Conservation (phyloP, 2,888 invertebrate species). For the Yponomeuta malinellus region DNA sequence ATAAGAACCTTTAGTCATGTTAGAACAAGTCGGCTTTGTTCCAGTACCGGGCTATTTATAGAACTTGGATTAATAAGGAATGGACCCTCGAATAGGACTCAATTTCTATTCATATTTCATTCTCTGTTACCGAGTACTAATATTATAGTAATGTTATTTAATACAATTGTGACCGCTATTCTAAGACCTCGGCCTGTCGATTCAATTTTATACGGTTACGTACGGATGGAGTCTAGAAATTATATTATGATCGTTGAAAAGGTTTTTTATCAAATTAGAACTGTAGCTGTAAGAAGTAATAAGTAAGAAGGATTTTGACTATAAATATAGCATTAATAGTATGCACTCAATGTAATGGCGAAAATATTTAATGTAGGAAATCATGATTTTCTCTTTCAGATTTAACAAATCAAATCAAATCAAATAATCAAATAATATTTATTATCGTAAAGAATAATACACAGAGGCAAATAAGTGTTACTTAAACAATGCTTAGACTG, state of each 20-base stretch:
- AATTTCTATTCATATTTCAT: constrained; percentile 59
- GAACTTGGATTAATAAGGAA: not conserved
- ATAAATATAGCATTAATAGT: too few species aligned
- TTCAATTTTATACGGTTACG: constrained; percentile 4
- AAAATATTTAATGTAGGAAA: too few species aligned
- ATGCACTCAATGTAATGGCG: too few species aligned
- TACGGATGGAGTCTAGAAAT: not conserved
- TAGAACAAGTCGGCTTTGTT: too few species aligned
- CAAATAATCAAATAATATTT: too few species aligned
- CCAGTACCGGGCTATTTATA: not conserved
- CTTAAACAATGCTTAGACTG: too few species aligned
- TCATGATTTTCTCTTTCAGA: too few species aligned
- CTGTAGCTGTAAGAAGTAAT: not conserved
- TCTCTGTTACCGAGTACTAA: constrained; percentile 43
- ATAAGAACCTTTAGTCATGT: too few species aligned
- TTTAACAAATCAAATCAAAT: too few species aligned
- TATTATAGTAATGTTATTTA: constrained; percentile 41
- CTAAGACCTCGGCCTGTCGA: not conserved
- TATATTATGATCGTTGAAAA: not conserved
- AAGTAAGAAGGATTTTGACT: too few species aligned
- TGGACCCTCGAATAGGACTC: constrained; percentile 21
- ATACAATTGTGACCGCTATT: constrained; percentile 29
- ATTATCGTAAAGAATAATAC: too few species aligned
- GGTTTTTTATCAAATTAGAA: not conserved
- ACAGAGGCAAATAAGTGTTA: too few species aligned